Evolutionary conservation across 2,797 vertebrate genomes (phyloP).

Genomic region (Echiichthys vipera): DNA sequence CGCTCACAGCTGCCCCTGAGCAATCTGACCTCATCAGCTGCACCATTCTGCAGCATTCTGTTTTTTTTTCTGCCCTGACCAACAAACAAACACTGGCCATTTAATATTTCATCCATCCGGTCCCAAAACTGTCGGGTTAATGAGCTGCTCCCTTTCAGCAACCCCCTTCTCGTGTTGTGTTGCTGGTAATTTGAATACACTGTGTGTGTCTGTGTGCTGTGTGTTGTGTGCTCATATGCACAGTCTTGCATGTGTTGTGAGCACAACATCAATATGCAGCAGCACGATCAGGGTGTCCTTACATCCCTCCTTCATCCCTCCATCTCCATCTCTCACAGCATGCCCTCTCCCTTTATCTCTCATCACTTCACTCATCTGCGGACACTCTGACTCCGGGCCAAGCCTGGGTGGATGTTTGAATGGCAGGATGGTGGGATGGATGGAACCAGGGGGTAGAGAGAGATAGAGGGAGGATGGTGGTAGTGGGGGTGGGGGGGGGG

Average conservation of each 20-base stretch:
- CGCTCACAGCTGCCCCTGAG: constrained; percentile 46
- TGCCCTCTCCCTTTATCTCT: constrained; percentile 41
- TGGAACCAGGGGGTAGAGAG: neutral
- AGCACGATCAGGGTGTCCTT: constrained; percentile 48
- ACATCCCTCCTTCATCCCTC: constrained; percentile 43
- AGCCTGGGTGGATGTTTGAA: constrained; percentile 46
- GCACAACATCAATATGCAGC: constrained; percentile 45
- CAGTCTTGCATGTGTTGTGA: neutral
- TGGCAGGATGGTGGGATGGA: constrained; percentile 29
- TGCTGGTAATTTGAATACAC: constrained; percentile 39
- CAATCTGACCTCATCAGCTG: constrained; percentile 57
- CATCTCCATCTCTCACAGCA: constrained; percentile 31
- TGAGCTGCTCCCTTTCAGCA: constrained; percentile 52
- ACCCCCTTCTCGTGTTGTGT: constrained; percentile 31
- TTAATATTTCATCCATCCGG: constrained; percentile 31
- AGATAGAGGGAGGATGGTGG: constrained; percentile 21
- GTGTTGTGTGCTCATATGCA: neutral
- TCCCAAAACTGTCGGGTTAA: constrained; percentile 49
- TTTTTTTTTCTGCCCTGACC: constrained; percentile 10
- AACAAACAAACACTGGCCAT: constrained; percentile 25
- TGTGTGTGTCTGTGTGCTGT: neutral
- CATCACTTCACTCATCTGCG: constrained; percentile 46
- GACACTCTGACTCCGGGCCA: constrained; percentile 29
- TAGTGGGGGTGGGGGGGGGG: constrained; percentile 18
- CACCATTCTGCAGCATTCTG: constrained; percentile 1